Percentiles rank a stretch among this genome's conserved stretches.
These are phyloP conservation scores for Sparus aurata DNA, from an alignment of 2,797 vertebrate species.

Conservation along the genomic window DNA sequence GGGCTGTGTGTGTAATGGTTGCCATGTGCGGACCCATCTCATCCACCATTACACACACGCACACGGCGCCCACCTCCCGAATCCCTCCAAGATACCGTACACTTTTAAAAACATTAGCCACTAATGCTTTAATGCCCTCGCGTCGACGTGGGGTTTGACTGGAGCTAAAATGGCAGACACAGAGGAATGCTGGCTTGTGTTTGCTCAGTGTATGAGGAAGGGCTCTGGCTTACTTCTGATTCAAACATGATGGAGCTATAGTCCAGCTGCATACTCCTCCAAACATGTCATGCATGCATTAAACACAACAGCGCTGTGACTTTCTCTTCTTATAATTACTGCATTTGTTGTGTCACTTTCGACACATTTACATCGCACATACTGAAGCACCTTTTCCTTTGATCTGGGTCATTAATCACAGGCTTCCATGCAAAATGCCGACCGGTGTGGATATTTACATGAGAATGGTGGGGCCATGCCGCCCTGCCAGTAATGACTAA, in stretches of 20 bases:
- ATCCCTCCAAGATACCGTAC: slow-evolving; percentile 83
- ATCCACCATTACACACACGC: slow-evolving; percentile 84
- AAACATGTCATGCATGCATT: slow-evolving; percentile 29
- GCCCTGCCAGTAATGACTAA: slow-evolving; percentile 71
- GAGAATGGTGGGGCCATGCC: slow-evolving; percentile 63
- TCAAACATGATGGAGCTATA: slow-evolving; percentile 64
- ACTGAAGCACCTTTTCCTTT: slow-evolving; percentile 29
- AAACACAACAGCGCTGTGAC: slow-evolving; percentile 12
- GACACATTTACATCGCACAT: slow-evolving; percentile 25
- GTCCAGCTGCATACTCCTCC: slow-evolving; percentile 30
- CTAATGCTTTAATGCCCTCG: slow-evolving; percentile 88
- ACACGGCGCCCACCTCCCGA: slow-evolving; percentile 70
- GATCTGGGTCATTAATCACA: slow-evolving; percentile 66
- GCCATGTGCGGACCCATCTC: slow-evolving; percentile 87
- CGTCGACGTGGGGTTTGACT: slow-evolving; percentile 78
- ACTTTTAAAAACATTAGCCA: slow-evolving; percentile 89
- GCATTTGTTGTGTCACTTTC: slow-evolving; percentile 34
- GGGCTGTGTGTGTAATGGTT: slow-evolving; percentile 87
- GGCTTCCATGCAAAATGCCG: slow-evolving; percentile 75
- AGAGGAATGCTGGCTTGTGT: slow-evolving; percentile 80
- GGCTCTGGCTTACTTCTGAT: slow-evolving; percentile 66
- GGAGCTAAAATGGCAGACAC: slow-evolving; percentile 82
- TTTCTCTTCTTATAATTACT: slow-evolving; percentile 18
- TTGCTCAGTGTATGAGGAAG: slow-evolving; percentile 75
- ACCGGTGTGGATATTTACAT: slow-evolving; percentile 76